Evolutionary conservation across 2,113 vertebrate species (phyloP).

Genomic region (Grus americana): DNA sequence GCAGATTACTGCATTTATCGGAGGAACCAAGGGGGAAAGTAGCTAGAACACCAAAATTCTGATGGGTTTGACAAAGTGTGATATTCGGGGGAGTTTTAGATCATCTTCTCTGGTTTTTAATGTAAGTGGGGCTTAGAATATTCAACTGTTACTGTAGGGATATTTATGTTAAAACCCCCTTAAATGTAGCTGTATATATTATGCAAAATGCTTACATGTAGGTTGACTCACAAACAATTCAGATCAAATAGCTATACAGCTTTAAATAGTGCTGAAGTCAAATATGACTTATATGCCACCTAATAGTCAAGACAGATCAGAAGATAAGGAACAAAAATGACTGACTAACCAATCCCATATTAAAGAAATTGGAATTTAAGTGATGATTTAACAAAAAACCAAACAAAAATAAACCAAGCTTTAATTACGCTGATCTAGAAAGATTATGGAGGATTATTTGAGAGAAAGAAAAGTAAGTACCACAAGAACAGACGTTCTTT

Average conservation of each 20-base stretch:
- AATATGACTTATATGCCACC: not conserved
- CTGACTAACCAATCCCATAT: not conserved
- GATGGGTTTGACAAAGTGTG: not conserved
- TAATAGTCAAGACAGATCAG: not conserved
- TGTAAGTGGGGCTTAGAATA: not conserved
- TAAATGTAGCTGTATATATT: not conserved
- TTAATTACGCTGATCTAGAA: not conserved
- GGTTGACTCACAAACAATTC: not conserved
- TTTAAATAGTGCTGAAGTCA: not conserved
- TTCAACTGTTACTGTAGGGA: not conserved
- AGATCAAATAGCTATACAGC: not conserved
- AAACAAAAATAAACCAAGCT: not conserved
- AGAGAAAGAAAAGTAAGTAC: not conserved
- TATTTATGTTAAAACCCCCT: not conserved
- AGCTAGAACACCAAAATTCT: not conserved
- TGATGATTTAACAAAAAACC: not conserved
- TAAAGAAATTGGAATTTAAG: not conserved
- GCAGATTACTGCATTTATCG: not conserved
- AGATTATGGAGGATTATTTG: not conserved
- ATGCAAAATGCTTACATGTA: not conserved
- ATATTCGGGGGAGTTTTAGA: not conserved
- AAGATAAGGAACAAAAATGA: not conserved
- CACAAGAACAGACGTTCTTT: not conserved
- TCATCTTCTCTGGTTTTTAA: not conserved
- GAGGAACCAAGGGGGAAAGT: not conserved